These are phyloP conservation scores for Luperina nickerlii DNA, from an alignment of 2,888 invertebrate species.

Conservation along the genomic window DNA sequence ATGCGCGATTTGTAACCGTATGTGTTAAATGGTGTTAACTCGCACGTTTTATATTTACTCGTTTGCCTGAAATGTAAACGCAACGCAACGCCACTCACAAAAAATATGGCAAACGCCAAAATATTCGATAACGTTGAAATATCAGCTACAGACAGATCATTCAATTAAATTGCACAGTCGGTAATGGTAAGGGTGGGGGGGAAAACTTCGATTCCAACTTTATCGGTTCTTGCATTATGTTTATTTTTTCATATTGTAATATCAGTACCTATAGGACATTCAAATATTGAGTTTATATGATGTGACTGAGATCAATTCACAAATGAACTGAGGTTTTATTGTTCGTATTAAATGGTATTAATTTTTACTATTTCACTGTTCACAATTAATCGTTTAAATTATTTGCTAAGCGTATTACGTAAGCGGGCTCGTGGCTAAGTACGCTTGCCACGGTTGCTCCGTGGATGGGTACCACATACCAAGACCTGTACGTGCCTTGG, in stretches of 20 bases:
- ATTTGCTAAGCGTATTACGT: not conserved
- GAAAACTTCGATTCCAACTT: not conserved
- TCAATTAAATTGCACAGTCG: constrained; percentile 28
- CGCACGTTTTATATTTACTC: constrained; percentile 30
- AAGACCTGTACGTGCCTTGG: not conserved
- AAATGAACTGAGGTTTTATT: not conserved
- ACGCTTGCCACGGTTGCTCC: not conserved
- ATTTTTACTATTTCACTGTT: not conserved
- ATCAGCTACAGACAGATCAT: constrained; percentile 6
- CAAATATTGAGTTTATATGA: not conserved
- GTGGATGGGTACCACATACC: not conserved
- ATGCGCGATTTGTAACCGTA: constrained; percentile 1
- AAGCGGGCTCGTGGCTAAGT: not conserved
- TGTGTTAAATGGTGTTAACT: constrained; percentile 19
- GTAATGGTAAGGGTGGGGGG: constrained; percentile 1
- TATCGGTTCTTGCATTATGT: not conserved
- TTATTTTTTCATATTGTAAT: not conserved
- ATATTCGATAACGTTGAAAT: constrained; percentile 25
- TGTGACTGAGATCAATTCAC: not conserved
- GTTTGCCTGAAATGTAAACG: constrained; percentile 11
- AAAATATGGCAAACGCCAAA: constrained; percentile 7
- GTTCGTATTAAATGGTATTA: not conserved
- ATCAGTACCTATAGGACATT: not conserved
- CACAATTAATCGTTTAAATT: not conserved
- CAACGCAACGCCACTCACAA: not conserved